Base-by-base conservation (phyloP, 92 coral and sea anemone species). In the Montipora capitata region DNA sequence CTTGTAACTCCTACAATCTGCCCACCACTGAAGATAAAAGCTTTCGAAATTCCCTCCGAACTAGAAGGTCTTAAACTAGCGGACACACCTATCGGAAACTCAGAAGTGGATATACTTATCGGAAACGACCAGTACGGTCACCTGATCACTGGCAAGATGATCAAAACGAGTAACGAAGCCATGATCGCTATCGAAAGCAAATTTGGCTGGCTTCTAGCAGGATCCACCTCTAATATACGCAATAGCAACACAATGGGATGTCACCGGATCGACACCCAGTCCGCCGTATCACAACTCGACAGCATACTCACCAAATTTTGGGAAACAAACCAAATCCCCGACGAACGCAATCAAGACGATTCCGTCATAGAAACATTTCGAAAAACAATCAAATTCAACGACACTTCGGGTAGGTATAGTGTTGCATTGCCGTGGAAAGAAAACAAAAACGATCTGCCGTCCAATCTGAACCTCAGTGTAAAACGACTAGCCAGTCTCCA, bases 231-330 rank as follows among this genome's bases (percentile, higher is more conserved):
- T 3, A 49, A 75, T 35, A 41, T 42, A 3, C 3, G 3, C 40
- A 3, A 41, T 4, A 45, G 20, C 62, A 72, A 72, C 44, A 72
- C 77, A 14, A 16, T 48, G 51, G 9, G 11, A 39, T 72, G 15
- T 72, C 45, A 72, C 61, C 17, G 38, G 61, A 44, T 72, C 3
- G 48, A 20, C 42, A 14, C n/a, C 48, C 43, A 18, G 45, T 5
- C 77, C 10, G 15, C 56, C 48, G 77, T 42, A 5, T 8, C 10
- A 7, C 35, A 72, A 8, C 77, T 40, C 7, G 77, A 72, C 45
- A 40, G 15, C n/a, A 6, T 72, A 18, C 77, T 72, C 13, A 39
- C 85, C 39, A 80, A 80, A 39, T 66, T 80, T 38, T 80, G 85
- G 85, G 85, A 80, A 44, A 80, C 9, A 40, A 10, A 64, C 56